Evolutionary conservation across 1,140 invertebrate genomes (phyloP).

Genomic region (Listronotus oregonensis): DNA sequence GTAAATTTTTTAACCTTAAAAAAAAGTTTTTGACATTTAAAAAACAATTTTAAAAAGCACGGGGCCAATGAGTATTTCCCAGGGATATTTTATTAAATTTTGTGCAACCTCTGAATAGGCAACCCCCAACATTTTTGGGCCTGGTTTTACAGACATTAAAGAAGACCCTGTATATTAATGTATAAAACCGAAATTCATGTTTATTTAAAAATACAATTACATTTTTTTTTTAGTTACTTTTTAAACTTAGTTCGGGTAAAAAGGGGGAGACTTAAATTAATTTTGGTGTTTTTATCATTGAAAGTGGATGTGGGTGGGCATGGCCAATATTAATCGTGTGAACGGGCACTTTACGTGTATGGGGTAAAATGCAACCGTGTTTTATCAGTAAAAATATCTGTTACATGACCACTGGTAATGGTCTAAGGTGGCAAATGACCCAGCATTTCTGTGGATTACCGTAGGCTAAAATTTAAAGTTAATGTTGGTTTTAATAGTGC

Average conservation of each 20-base stretch:
- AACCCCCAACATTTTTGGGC: no score
- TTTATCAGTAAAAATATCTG: conserved; percentile 4
- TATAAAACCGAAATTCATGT: no score
- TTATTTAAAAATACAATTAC: no score
- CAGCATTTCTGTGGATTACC: conserved; percentile 2
- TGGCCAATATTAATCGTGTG: conserved; percentile 9
- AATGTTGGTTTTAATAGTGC: background rate
- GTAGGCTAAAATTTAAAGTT: background rate
- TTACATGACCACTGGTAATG: conserved; percentile 16
- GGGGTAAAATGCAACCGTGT: conserved; percentile 11
- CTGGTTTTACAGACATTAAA: no score
- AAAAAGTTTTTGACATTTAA: no score
- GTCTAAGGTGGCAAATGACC: conserved; percentile 4
- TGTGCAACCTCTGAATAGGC: no score
- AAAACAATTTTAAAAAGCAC: no score
- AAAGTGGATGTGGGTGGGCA: background rate
- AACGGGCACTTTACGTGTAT: conserved; percentile 16
- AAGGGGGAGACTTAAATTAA: conserved; percentile 3
- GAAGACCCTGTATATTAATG: no score
- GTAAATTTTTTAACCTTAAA: no score
- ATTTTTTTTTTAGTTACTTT: no score
- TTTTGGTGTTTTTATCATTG: background rate
- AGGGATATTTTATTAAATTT: no score
- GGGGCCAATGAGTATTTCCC: no score
- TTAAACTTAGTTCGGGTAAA: background rate